phyloP scores from a whole-genome alignment of 2,888 invertebrate genomes.

The Eilema depressum region DNA sequence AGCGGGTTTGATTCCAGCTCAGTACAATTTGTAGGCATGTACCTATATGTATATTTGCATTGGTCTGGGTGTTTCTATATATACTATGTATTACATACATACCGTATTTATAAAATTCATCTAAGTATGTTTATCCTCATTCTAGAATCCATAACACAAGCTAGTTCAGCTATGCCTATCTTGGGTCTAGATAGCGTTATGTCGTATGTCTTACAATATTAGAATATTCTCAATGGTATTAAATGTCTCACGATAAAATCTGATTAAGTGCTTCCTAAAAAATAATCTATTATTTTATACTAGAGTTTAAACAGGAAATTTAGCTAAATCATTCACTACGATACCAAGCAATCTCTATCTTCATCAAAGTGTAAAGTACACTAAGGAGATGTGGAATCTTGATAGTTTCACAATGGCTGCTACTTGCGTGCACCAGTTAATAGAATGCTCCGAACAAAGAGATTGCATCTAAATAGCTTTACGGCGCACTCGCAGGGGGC shows the following conservation, averaged over 20 bases:
- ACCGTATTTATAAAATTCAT: no score
- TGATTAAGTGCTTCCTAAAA: background rate
- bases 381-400: slow-evolving; percentile 37
- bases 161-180: no score
- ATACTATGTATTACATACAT: no score
- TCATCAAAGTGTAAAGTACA: slow-evolving; percentile 33
- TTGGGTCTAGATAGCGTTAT: no score
- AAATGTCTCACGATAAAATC: background rate
- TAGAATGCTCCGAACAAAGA: slow-evolving; percentile 59
- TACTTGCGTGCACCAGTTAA: slow-evolving; percentile 63
- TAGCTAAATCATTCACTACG: slow-evolving; percentile 23
- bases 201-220: no score
- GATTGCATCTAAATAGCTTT: slow-evolving; percentile 77
- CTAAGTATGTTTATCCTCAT: no score
- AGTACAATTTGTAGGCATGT: no score
- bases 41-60: no score
- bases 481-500: slow-evolving; percentile 41
- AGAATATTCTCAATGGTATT: no score
- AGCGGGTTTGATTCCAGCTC: no score
- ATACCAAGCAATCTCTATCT: slow-evolving; percentile 32
- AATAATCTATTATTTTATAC: background rate
- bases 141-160: no score
- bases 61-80: no score
- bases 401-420: slow-evolving; percentile 42
- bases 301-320: slow-evolving; percentile 27